phyloP scores from a whole-genome alignment of 2,797 vertebrate species.

The Odontamblyopus rebecca region DNA sequence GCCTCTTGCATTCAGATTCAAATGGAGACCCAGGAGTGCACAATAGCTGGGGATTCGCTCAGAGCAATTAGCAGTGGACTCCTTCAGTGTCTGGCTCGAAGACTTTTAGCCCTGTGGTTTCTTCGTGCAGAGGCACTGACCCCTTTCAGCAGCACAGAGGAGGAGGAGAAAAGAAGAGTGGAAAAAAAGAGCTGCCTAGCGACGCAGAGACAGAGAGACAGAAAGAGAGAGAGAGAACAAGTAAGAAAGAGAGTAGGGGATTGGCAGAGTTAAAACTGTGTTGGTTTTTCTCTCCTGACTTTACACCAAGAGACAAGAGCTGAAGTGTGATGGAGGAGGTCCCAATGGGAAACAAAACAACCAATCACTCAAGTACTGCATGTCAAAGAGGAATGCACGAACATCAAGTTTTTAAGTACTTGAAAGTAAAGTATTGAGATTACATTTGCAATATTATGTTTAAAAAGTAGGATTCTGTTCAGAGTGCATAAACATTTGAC shows the following conservation, averaged over 20 bases:
- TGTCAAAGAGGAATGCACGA: slow-evolving; percentile 16
- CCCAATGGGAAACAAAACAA: slow-evolving; percentile 54
- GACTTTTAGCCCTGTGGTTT: slow-evolving; percentile 73
- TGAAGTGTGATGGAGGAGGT: slow-evolving; percentile 63
- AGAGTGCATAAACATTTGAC: too few species aligned
- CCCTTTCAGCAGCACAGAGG: slow-evolving; percentile 68
- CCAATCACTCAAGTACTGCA: slow-evolving; percentile 38
- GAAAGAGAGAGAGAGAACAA: slow-evolving; percentile 33
- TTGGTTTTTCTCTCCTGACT: slow-evolving; percentile 73
- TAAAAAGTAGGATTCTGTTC: too few species aligned
- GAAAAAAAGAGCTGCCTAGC: slow-evolving; percentile 67
- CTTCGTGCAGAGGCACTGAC: slow-evolving; percentile 73
- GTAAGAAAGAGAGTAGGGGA: slow-evolving; percentile 46
- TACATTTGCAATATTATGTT: too few species aligned
- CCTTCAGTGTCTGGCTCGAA: slow-evolving; percentile 69
- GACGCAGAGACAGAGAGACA: slow-evolving; percentile 57
- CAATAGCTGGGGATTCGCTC: slow-evolving; percentile 64
- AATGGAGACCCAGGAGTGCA: slow-evolving; percentile 69
- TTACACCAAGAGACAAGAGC: slow-evolving; percentile 64
- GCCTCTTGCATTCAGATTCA: slow-evolving; percentile 78
- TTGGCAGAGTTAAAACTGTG: slow-evolving; percentile 58
- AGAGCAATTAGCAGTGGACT: slow-evolving; percentile 77
- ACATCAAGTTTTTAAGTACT: too few species aligned
- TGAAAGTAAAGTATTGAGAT: too few species aligned
- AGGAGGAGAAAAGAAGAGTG: slow-evolving; percentile 56